Evolutionary conservation across 2,888 invertebrate species (phyloP), one percentile per base, ranked within the genome.

Genomic region (Lasioglossum pauxillum): DNA sequence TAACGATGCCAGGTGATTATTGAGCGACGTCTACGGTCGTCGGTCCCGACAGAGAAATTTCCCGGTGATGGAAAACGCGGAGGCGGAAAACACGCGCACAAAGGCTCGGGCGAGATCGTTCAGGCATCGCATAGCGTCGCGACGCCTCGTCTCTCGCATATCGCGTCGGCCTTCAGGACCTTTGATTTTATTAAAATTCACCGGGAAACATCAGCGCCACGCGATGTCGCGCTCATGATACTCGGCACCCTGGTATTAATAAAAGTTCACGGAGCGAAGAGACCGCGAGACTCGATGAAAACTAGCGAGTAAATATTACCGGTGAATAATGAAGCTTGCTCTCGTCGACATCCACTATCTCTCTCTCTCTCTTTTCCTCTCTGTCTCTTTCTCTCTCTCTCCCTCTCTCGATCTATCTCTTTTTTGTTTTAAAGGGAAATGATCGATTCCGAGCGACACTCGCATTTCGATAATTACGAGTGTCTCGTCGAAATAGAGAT

Each of bases 101-200:
- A 84, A 84, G 78, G 84, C 49, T 16, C 64, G 49, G 35, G 14
- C 31, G 74, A 23, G 74, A 23, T 77, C 74, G 74, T 71, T 71
- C 75, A 53, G 27, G 27, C 16, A 16, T 27, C 7, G 64, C 64
- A 1, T 64, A 27, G 60, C 60, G 60, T 27, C 31, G 60, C 27
- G 60, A n/a, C 60, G 60, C 60, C 14, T 31, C 4, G 14, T 16
- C 27, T 64, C 16, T 14, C 64, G 14, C 31, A 27, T 27, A 64
- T 60, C 14, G 19, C 44, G n/a, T n/a, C 74, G 49, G 46, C 41
- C 27, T 19, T 7, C 49, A n/a, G 41, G 60, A 72, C 53, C 84
- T 83, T 78, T 75, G 84, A 71, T 83, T 84, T 78, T 83, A 83
- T 84, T 84, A 78, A 84, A 84, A 84, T 84, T 60, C 57, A 41